These are phyloP conservation scores for Cephus spinipes DNA, from an alignment of 2,888 invertebrate species.

Conservation along the genomic window DNA sequence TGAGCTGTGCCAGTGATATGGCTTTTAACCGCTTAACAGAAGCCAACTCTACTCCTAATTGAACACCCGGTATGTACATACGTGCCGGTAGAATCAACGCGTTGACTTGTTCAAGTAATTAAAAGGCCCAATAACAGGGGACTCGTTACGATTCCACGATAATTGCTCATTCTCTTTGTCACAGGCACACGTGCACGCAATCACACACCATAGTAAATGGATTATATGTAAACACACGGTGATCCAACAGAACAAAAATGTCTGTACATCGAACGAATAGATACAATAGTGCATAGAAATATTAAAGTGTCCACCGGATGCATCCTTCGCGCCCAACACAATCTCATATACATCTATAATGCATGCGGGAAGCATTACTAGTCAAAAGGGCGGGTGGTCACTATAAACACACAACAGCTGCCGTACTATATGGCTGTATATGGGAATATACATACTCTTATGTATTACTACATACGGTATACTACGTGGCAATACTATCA, in stretches of 20 bases:
- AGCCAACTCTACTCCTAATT: background rate
- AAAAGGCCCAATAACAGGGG: conserved; percentile 32
- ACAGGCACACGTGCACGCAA: background rate
- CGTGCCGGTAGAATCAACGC: background rate
- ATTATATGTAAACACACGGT: background rate
- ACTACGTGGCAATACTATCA: background rate
- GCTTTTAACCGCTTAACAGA: background rate
- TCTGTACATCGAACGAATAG: background rate
- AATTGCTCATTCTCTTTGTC: conserved; percentile 34
- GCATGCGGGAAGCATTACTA: conserved; percentile 6
- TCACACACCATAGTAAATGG: background rate
- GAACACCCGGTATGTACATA: background rate
- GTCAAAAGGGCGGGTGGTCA: conserved; percentile 17
- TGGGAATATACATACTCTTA: conserved; percentile 13
- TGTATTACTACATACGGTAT: background rate
- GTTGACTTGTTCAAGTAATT: conserved; percentile 33
- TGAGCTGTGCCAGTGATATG: background rate
- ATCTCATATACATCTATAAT: background rate
- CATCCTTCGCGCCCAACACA: background rate
- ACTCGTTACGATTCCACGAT: conserved; percentile 42
- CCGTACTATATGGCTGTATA: conserved; percentile 14
- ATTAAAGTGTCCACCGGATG: background rate
- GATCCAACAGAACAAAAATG: background rate
- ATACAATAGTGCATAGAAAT: background rate
- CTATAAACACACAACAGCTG: conserved; percentile 21